Percentiles rank a stretch among this genome's conserved stretches.
phyloP scores from a whole-genome alignment of 2,113 vertebrate genomes.

The Cranoglanis bouderius region DNA sequence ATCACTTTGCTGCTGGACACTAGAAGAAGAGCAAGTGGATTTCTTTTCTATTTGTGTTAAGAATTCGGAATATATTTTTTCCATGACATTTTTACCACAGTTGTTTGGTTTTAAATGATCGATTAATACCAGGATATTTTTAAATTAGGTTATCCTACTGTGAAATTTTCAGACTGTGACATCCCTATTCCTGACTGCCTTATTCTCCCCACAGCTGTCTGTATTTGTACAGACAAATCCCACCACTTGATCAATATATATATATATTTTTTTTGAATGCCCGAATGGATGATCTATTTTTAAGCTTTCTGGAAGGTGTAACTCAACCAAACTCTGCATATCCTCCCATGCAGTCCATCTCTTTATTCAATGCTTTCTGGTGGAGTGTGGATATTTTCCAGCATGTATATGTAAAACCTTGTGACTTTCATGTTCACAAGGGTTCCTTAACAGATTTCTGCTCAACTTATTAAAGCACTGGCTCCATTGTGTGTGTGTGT shows the following conservation, averaged over 20 bases:
- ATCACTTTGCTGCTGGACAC: no score
- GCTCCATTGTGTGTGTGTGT: conserved; percentile 8
- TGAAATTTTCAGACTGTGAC: background rate
- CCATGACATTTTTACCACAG: background rate
- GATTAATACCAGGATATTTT: background rate
- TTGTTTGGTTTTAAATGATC: no score
- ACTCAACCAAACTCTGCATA: conserved; percentile 17
- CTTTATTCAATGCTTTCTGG: conserved; percentile 1
- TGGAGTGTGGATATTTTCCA: conserved; percentile 25
- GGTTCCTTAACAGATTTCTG: conserved; percentile 40
- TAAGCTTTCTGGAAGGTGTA: background rate
- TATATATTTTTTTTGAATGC: conserved; percentile 3
- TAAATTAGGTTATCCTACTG: no score
- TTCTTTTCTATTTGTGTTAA: background rate
- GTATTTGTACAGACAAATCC: background rate
- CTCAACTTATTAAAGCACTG: conserved; percentile 42
- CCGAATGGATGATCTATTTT: conserved; percentile 1
- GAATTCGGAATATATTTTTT: background rate
- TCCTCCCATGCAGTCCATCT: background rate
- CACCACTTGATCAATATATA: background rate
- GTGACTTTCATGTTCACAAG: conserved; percentile 38
- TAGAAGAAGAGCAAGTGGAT: no score
- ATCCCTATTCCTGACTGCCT: background rate
- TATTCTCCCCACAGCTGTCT: background rate
- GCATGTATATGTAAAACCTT: conserved; percentile 12